A percentile compares a stretch with the other conserved stretches of the same genome.
These are phyloP conservation scores for Aplysia californica DNA, from an alignment of 1,140 invertebrate species.

Conservation along the genomic window DNA sequence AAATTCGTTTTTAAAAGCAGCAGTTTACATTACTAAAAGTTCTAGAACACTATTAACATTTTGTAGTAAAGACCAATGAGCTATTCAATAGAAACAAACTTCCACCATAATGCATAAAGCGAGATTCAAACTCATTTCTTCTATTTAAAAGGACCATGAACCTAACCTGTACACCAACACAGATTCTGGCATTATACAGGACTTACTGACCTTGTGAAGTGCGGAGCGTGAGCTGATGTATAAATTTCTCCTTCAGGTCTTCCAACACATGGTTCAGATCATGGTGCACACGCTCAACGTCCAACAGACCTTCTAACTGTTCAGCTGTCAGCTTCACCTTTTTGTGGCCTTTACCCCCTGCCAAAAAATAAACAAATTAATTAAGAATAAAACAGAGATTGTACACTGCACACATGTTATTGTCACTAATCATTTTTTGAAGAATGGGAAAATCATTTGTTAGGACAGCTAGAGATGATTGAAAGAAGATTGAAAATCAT, in stretches of 20 bases:
- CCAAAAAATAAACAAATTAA: neutral
- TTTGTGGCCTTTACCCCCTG: conserved; percentile 61
- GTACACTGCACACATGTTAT: neutral
- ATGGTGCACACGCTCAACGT: conserved; percentile 76
- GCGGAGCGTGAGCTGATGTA: conserved; percentile 76
- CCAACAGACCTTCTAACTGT: conserved; percentile 78
- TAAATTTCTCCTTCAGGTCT: conserved; percentile 81
- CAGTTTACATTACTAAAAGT: too few species aligned
- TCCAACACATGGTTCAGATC: conserved; percentile 77
- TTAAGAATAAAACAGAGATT: neutral
- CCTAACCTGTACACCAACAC: too few species aligned
- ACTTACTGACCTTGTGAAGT: conserved; percentile 65
- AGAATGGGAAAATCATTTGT: neutral
- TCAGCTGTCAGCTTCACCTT: conserved; percentile 78
- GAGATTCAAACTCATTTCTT: too few species aligned
- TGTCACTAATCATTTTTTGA: neutral
- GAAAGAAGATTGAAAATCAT: neutral
- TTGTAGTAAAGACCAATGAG: too few species aligned
- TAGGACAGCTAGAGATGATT: neutral
- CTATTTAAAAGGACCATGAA: too few species aligned
- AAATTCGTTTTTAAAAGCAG: too few species aligned
- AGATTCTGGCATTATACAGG: too few species aligned
- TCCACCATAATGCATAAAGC: too few species aligned
- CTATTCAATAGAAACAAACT: too few species aligned
- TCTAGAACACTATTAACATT: too few species aligned